phyloP scores from a whole-genome alignment of 2,888 invertebrate species.

The Spilarctia lutea region DNA sequence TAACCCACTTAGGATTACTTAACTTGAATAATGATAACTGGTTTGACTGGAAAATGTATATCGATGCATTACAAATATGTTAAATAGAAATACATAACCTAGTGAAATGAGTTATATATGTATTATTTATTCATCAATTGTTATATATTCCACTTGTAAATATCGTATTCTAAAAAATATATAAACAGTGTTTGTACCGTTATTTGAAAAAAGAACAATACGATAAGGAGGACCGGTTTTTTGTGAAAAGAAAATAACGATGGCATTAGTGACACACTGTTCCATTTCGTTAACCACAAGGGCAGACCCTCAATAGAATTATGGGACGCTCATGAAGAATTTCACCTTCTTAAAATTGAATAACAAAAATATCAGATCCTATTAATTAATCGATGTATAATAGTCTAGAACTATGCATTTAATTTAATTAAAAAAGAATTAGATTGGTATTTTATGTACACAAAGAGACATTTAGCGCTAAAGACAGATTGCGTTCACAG shows the following conservation, averaged over 20 bases:
- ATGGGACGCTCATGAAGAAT: neutral
- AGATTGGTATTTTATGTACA: too few relatives aligned
- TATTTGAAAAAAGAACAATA: too few relatives aligned
- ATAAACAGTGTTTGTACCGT: neutral
- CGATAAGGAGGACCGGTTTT: too few relatives aligned
- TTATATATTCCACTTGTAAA: neutral
- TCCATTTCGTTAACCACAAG: neutral
- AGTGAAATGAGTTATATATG: neutral
- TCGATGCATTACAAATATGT: constrained; percentile 31
- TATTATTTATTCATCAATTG: neutral
- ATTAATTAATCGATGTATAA: neutral
- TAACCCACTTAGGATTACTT: constrained; percentile 42
- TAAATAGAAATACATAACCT: constrained; percentile 17
- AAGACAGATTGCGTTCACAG: too few relatives aligned
- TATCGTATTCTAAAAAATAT: neutral
- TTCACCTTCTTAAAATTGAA: neutral
- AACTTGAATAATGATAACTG: constrained; percentile 33
- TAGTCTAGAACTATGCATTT: neutral
- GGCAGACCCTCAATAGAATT: neutral
- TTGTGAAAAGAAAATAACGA: too few relatives aligned
- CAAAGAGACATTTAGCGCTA: too few relatives aligned
- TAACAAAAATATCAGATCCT: neutral
- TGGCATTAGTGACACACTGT: neutral
- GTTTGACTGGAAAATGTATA: constrained; percentile 39
- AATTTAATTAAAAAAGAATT: neutral